Conservation (phyloP, 2,113 vertebrate genomes). For the Vanacampus margaritifer region DNA sequence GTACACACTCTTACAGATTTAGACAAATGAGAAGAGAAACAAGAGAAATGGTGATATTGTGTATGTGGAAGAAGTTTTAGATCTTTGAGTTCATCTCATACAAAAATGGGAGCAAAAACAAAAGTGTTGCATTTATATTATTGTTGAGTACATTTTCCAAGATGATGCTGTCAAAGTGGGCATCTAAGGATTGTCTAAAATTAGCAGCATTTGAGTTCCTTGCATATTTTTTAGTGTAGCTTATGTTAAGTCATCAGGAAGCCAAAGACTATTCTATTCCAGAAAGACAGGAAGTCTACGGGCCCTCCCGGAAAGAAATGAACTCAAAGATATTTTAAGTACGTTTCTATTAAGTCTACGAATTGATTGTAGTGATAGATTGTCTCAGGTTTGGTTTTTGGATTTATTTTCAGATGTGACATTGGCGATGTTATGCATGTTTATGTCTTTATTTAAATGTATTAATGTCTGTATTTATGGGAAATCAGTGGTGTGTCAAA, state of each 20-base stretch:
- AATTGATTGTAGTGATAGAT: background rate
- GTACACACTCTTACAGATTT: too few species aligned
- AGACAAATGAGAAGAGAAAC: too few species aligned
- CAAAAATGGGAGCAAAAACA: too few species aligned
- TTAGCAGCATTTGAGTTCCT: background rate
- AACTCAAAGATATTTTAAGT: background rate
- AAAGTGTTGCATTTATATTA: too few species aligned
- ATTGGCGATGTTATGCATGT: conserved; percentile 12
- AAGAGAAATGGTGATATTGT: too few species aligned
- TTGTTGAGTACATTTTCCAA: too few species aligned
- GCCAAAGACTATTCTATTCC: conserved; percentile 12
- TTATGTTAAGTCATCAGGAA: conserved; percentile 32
- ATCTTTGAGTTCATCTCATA: too few species aligned
- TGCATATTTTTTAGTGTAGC: background rate
- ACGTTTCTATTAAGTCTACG: background rate
- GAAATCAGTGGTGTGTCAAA: too few species aligned
- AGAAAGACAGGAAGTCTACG: conserved; percentile 20
- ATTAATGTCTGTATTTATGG: background rate
- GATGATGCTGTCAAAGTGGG: conserved; percentile 37
- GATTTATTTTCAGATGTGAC: conserved; percentile 1
- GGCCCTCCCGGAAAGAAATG: background rate
- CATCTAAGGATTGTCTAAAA: conserved; percentile 19
- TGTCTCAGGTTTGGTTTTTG: background rate
- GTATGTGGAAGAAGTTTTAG: too few species aligned
- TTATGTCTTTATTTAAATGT: background rate